phyloP scores from a whole-genome alignment of 2,888 invertebrate genomes.

The Drosophila colorata region DNA sequence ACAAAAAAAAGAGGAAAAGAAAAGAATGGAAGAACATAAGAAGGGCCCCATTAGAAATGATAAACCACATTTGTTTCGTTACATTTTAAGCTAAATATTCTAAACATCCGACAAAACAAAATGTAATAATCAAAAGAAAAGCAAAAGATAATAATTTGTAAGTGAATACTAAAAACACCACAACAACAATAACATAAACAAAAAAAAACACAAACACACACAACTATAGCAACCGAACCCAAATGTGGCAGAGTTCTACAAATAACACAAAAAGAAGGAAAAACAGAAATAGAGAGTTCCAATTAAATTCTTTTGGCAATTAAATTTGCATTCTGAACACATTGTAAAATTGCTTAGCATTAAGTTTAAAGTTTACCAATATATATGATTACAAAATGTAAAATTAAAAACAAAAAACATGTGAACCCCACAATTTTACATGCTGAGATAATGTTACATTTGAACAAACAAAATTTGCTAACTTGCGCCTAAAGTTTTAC shows the following conservation, averaged over 20 bases:
- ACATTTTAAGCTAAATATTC: conserved; percentile 66
- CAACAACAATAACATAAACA: conserved; percentile 23
- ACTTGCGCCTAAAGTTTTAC: conserved; percentile 27
- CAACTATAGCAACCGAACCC: conserved; percentile 43
- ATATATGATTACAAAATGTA: conserved; percentile 46
- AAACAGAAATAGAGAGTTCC: conserved; percentile 35
- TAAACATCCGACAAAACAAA: conserved; percentile 45
- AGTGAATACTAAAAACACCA: conserved; percentile 45
- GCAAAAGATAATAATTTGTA: conserved; percentile 58
- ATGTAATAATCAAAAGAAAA: conserved; percentile 75
- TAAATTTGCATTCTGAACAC: conserved; percentile 38
- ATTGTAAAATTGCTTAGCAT: conserved; percentile 72
- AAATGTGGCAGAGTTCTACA: conserved; percentile 29
- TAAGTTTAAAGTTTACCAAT: conserved; percentile 55
- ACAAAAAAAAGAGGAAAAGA: conserved; percentile 4
- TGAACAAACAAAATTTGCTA: conserved; percentile 32
- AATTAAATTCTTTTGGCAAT: conserved; percentile 42
- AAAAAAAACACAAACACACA: conserved; percentile 27
- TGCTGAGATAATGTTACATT: conserved; percentile 54
- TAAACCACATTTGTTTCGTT: conserved; percentile 65
- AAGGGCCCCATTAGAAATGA: conserved; percentile 60
- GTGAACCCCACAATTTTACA: conserved; percentile 28
- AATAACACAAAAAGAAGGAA: conserved; percentile 4
- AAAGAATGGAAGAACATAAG: conserved; percentile 24
- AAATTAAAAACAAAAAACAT: conserved; percentile 29